Percentiles rank a stretch among this genome's conserved stretches.
Conservation (phyloP, 2,888 invertebrate genomes). For the Polylopha cassiicola region DNA sequence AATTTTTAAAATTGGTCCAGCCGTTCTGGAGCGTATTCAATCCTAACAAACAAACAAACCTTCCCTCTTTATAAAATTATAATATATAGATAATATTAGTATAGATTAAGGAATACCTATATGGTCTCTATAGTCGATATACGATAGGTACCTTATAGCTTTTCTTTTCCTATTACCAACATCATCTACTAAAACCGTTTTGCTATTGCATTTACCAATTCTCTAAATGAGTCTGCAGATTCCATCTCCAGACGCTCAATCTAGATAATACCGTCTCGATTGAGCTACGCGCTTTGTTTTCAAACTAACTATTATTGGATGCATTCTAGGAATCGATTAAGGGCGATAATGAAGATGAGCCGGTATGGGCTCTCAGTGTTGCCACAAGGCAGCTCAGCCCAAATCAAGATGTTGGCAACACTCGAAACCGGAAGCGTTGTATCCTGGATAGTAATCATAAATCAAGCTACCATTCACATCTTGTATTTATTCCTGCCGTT, state of each 20-base stretch:
- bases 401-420: constrained; percentile 31
- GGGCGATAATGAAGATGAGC: constrained; percentile 39
- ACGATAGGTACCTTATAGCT: too few relatives aligned
- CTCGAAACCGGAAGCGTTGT: constrained; percentile 36
- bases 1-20: too few relatives aligned
- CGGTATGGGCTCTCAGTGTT: constrained; percentile 38
- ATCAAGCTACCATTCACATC: constrained; percentile 40
- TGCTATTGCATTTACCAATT: not conserved
- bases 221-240: not conserved
- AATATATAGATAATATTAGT: too few relatives aligned
- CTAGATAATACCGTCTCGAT: not conserved
- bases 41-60: too few relatives aligned
- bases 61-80: too few relatives aligned
- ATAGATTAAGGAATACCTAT: too few relatives aligned
- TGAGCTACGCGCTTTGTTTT: not conserved
- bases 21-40: too few relatives aligned
- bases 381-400: constrained; percentile 32
- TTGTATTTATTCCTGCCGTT: constrained; percentile 43
- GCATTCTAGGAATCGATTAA: constrained; percentile 36
- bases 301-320: not conserved
- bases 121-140: too few relatives aligned
- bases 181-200: not conserved
- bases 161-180: too few relatives aligned
- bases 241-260: not conserved
- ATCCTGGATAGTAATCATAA: constrained; percentile 44